Evolutionary conservation across 2,113 vertebrate species (phyloP), one percentile per base, ranked within the genome.

Genomic region (Corythaixoides concolor): DNA sequence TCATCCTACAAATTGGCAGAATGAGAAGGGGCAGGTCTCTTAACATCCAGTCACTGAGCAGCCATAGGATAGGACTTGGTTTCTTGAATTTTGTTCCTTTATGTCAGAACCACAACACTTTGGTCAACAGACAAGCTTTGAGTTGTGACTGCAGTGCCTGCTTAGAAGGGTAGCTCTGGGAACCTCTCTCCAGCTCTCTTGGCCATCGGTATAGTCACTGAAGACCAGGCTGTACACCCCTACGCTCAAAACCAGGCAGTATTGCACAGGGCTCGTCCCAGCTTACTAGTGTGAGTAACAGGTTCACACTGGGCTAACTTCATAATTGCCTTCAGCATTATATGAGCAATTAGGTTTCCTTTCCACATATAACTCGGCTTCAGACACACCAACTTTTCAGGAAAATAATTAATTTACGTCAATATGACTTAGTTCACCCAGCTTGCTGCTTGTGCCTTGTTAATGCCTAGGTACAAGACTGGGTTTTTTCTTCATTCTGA

Each of bases 401-500:
- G 94, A 95, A 96, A 97, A 95, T 96, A 97, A 97, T 96, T 94
- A 56, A 93, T 96, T 93, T 98, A 97, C 95, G 96, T 90, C 81
- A 97, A 89, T 96, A 85, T 88, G 92, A 93, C 77, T 97, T 84
- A 74, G 74, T 70, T 89, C 79, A 35, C 73, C 45, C 49, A 88
- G 88, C 90, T 97, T 97, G 92, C 94, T 97, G 89, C 89, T 97
- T 96, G 93, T 97, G 96, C 95, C 97, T 98, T 98, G 96, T 98
- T 98, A 98, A 97, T 90, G 96, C 90, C 94, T 95, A 93, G 77
- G 93, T 96, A 94, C 85, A 97, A 95, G 96, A 90, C 90, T 97
- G 89, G 63, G 35, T n/a, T 85, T 74, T 96, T 98, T 91, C 88
- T 97, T 96, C 90, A 89, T 95, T 96, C 95, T 97, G 97, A 98